These are phyloP conservation scores for Tetraneura akinire DNA, from an alignment of 1,140 invertebrate genomes.

Conservation along the genomic window DNA sequence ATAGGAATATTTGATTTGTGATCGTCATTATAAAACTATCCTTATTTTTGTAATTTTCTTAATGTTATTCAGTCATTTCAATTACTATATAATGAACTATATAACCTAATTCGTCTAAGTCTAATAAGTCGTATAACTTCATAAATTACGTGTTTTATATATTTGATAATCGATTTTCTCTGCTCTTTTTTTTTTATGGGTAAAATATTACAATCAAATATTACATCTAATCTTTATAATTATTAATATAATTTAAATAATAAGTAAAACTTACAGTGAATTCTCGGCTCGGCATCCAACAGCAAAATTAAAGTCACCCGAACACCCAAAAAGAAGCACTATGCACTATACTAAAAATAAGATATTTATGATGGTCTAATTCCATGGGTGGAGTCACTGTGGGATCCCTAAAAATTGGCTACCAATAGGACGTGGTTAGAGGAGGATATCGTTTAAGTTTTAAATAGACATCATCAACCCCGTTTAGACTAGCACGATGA, in stretches of 20 bases:
- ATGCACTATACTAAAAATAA: constrained; percentile 40
- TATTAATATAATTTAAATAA: not conserved
- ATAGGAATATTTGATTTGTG: no score
- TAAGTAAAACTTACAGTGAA: constrained; percentile 25
- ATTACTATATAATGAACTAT: no score
- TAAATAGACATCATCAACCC: constrained; percentile 28
- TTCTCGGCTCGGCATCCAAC: not conserved
- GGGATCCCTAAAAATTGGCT: constrained; percentile 6
- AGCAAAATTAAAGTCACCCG: not conserved
- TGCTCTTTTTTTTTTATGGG: no score
- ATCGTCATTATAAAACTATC: no score
- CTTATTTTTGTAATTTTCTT: no score
- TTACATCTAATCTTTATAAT: no score
- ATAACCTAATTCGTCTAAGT: no score
- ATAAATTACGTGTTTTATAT: no score
- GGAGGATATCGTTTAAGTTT: constrained; percentile 23
- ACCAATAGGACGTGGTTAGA: constrained; percentile 31
- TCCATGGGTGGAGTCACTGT: constrained; percentile 15
- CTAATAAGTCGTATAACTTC: no score
- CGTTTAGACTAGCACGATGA: constrained; percentile 13
- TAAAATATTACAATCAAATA: not conserved
- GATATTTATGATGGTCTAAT: constrained; percentile 16
- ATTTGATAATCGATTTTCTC: no score
- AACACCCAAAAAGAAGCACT: not conserved
- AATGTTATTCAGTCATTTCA: no score